Evolutionary conservation across 2,888 invertebrate genomes (phyloP).

Genomic region (Agrenia bidenticulata): DNA sequence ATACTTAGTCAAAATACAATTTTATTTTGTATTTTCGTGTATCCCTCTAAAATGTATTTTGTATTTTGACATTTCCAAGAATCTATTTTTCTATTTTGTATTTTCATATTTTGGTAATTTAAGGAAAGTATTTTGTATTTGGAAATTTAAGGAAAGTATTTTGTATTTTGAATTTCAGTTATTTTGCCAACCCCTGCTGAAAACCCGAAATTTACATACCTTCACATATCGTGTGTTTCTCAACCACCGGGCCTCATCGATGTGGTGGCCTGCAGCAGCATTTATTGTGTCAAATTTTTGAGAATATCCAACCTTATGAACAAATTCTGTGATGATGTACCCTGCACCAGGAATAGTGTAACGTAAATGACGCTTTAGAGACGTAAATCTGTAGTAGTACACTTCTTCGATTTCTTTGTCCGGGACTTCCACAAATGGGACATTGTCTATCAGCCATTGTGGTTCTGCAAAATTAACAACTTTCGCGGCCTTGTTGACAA

Average conservation of each 20-base stretch:
- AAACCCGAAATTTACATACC: too few species aligned
- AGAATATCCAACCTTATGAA: slow-evolving; percentile 45
- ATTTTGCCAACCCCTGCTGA: too few species aligned
- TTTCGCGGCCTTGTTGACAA: slow-evolving; percentile 37
- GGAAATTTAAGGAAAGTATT: too few species aligned
- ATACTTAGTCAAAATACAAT: too few species aligned
- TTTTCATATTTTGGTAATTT: too few species aligned
- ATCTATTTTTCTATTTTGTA: too few species aligned
- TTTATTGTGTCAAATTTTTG: slow-evolving; percentile 50
- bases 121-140: too few species aligned
- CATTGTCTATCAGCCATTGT: slow-evolving; percentile 47
- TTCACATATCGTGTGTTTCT: slow-evolving; percentile 41
- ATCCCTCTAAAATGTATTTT: too few species aligned
- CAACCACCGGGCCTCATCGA: slow-evolving; percentile 47
- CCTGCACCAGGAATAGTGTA: slow-evolving; percentile 47
- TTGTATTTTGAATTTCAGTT: too few species aligned
- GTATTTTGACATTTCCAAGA: too few species aligned
- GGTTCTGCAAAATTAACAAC: slow-evolving; percentile 35
- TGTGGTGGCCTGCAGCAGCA: slow-evolving; percentile 52
- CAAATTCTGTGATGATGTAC: slow-evolving; percentile 50
- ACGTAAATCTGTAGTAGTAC: slow-evolving; percentile 49
- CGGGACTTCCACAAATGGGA: slow-evolving; percentile 50
- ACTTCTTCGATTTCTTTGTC: slow-evolving; percentile 47
- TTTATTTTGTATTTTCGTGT: too few species aligned
- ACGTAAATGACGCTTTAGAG: slow-evolving; percentile 46